These are phyloP conservation scores for Hapalemur alaotrensis DNA, from an alignment of 2,797 vertebrate genomes.

Conservation along the genomic window DNA sequence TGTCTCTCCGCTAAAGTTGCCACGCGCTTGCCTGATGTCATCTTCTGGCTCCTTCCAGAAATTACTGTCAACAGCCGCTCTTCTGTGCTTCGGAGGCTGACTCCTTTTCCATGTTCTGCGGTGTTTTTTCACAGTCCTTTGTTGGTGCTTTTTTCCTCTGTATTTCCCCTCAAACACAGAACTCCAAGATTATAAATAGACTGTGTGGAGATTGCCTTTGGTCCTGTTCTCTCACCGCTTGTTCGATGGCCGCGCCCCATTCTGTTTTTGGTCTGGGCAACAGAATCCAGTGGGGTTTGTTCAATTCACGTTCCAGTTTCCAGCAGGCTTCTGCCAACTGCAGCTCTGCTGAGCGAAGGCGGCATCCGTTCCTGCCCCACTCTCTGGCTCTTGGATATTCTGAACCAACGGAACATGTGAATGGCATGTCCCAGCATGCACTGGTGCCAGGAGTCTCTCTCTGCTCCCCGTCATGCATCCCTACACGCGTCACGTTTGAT, in stretches of 20 bases:
- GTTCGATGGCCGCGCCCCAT: no score
- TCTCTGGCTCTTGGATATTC: background rate
- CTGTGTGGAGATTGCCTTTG: background rate
- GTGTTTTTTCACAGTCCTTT: no score
- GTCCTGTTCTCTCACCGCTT: background rate
- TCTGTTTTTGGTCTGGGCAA: background rate
- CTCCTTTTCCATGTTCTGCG: background rate
- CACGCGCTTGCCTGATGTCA: background rate
- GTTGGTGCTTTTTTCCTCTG: background rate
- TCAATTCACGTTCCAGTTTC: background rate
- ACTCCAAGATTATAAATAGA: fast-evolving
- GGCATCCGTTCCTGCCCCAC: fast-evolving
- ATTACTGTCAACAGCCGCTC: fast-evolving
- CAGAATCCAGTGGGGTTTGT: background rate
- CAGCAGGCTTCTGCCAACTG: background rate
- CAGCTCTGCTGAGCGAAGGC: background rate
- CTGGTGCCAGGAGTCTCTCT: background rate
- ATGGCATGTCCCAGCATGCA: background rate
- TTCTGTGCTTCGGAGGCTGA: fast-evolving
- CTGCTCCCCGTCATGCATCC: background rate
- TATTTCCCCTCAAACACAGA: background rate
- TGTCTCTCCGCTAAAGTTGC: background rate
- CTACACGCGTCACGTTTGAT: background rate
- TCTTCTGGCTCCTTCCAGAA: background rate
- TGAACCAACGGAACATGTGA: background rate